A percentile compares a stretch with the other conserved stretches of the same genome.
Evolutionary conservation across 1,140 invertebrate genomes (phyloP).

Genomic region (Drosophila melanogaster): Release_6_plus_ISO1_MT NT_033779.5:11240501-11241000

Average conservation of each 20-base stretch:
- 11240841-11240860: constrained; percentile 14
- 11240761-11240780: constrained; percentile 22
- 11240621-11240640: constrained; percentile 52
- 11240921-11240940: too few relatives aligned
- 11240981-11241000: neutral
- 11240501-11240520: constrained; percentile 75
- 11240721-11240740: constrained; percentile 31
- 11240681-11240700: constrained; percentile 29
- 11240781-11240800: neutral
- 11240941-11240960: too few relatives aligned
- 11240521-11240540: constrained; percentile 72
- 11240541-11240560: constrained; percentile 68
- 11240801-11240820: constrained; percentile 5
- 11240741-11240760: constrained; percentile 21
- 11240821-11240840: constrained; percentile 7
- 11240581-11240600: neutral
- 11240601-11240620: constrained; percentile 71
- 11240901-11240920: too few relatives aligned
- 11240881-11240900: too few relatives aligned
- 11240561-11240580: neutral
- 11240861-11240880: too few relatives aligned
- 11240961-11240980: neutral
- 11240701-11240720: constrained; percentile 63
- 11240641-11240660: constrained; percentile 11
- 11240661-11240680: constrained; percentile 75